phyloP scores from a whole-genome alignment of 2,888 invertebrate genomes.

The Noctua pronuba region DNA sequence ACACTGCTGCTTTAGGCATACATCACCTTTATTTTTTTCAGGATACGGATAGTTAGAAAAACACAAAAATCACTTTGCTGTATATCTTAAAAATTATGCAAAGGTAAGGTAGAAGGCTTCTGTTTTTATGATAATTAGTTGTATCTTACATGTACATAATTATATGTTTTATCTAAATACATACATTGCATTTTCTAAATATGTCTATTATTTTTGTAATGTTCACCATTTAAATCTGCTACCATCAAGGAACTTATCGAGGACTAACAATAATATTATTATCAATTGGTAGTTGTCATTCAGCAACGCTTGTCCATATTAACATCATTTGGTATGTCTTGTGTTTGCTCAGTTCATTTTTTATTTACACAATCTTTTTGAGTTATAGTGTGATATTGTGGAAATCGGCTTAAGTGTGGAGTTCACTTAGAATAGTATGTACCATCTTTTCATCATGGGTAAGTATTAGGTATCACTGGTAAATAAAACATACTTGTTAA shows the following conservation, averaged over 20 bases:
- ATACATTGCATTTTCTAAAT: constrained; percentile 72
- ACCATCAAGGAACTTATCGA: constrained; percentile 17
- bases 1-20: constrained; percentile 47
- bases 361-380: constrained; percentile 42
- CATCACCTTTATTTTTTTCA: constrained; percentile 79
- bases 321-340: constrained; percentile 55
- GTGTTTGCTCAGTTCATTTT: constrained; percentile 41
- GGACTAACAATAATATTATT: constrained; percentile 36
- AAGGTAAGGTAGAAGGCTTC: constrained; percentile 84
- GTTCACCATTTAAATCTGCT: constrained; percentile 25
- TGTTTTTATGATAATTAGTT: constrained; percentile 76
- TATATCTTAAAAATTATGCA: constrained; percentile 78
- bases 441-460: constrained; percentile 40
- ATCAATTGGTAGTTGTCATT: constrained; percentile 31
- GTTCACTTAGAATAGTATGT: constrained; percentile 40
- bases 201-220: constrained; percentile 75
- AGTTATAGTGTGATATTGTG: constrained; percentile 48
- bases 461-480: constrained; percentile 43
- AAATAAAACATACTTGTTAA: constrained; percentile 25
- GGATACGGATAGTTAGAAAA: constrained; percentile 86
- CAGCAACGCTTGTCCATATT: constrained; percentile 43
- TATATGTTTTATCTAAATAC: constrained; percentile 69
- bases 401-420: constrained; percentile 39
- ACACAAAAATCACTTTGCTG: constrained; percentile 87
- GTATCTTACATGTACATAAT: constrained; percentile 64